Conservation (phyloP, 1,140 invertebrate genomes). For the Panulirus ornatus region DNA sequence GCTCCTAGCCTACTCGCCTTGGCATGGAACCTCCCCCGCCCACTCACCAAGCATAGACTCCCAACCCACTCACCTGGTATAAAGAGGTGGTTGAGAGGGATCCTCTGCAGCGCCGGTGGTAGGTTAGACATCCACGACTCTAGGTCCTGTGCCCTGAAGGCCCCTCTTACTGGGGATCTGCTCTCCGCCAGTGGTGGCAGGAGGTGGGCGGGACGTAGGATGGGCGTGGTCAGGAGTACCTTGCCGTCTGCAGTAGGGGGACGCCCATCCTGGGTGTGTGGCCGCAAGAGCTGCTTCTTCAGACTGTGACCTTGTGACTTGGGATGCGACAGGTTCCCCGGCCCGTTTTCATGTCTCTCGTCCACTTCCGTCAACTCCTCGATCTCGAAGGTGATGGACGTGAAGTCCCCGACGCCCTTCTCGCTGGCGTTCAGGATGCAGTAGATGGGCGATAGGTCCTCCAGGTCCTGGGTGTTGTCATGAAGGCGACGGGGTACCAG, state of each 20-base stretch:
- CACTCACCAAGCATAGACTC: neutral
- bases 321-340: conserved; percentile 5
- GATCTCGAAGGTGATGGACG: conserved; percentile 41
- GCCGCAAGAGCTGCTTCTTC: neutral
- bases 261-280: neutral
- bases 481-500: neutral
- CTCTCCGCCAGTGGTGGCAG: neutral
- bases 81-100: conserved; percentile 61
- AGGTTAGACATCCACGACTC: conserved; percentile 58
- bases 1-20: conserved; percentile 5
- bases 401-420: conserved; percentile 43
- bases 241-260: neutral
- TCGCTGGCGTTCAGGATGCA: conserved; percentile 10
- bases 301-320: neutral
- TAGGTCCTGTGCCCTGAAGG: neutral
- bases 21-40: no score
- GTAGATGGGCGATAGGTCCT: conserved; percentile 22
- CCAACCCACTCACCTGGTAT: conserved; percentile 43
- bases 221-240: neutral
- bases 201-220: neutral
- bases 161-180: neutral
- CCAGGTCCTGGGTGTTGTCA: neutral
- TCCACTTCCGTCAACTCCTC: neutral
- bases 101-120: neutral
- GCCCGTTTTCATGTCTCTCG: neutral